phyloP scores from a whole-genome alignment of 2,888 invertebrate species.

The Belgica antarctica region DNA sequence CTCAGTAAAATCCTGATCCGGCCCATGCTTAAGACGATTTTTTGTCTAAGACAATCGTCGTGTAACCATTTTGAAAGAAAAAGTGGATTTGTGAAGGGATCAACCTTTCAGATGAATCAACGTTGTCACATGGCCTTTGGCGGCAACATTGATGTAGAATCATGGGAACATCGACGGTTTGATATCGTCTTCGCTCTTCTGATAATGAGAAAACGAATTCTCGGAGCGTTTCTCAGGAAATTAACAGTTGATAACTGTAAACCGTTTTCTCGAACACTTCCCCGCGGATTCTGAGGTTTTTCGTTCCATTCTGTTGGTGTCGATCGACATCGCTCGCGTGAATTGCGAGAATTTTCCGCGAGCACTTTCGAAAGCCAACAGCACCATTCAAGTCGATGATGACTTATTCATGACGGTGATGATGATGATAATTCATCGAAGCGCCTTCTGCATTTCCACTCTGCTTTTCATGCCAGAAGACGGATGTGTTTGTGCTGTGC shows the following conservation, averaged over 20 bases:
- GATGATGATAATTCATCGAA: constrained; percentile 29
- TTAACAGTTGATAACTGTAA: constrained; percentile 9
- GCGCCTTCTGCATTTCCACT: constrained; percentile 32
- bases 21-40: constrained; percentile 23
- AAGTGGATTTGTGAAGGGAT: constrained; percentile 9
- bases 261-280: too few species aligned
- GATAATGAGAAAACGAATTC: not conserved
- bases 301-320: not conserved
- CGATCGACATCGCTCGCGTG: not conserved
- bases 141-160: too few species aligned
- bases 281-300: not conserved
- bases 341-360: too few species aligned
- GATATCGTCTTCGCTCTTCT: not conserved
- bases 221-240: not conserved
- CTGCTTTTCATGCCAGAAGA: constrained; percentile 26
- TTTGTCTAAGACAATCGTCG: constrained; percentile 33
- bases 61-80: constrained; percentile 28
- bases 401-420: not conserved
- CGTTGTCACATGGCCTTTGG: not conserved
- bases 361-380: not conserved
- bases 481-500: constrained; percentile 14
- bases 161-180: too few species aligned
- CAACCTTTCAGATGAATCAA: not conserved
- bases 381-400: not conserved
- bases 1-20: constrained; percentile 17